A percentile compares a stretch with the other conserved stretches of the same genome.
These are phyloP conservation scores for Sebastes cheni DNA, from an alignment of 2,797 vertebrate species.

Conservation along the genomic window DNA sequence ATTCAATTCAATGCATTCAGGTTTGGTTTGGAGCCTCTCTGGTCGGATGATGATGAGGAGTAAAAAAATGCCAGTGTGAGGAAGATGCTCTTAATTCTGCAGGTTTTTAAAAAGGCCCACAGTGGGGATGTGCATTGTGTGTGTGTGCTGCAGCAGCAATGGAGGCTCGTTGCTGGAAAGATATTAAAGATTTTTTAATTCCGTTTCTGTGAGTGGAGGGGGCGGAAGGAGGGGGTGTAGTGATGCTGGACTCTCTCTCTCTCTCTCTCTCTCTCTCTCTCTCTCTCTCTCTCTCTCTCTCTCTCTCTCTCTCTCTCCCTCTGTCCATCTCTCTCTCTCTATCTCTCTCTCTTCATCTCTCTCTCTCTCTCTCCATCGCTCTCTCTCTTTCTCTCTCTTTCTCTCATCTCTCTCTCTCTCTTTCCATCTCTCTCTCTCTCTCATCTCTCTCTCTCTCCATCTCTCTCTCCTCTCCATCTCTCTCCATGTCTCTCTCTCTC, in stretches of 20 bases:
- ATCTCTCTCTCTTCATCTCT: background rate
- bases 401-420: background rate
- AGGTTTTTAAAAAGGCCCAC: slow-evolving; percentile 31
- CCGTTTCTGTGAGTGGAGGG: slow-evolving; percentile 63
- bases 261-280: background rate
- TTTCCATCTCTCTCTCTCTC: background rate
- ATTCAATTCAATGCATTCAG: slow-evolving; percentile 32
- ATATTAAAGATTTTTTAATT: slow-evolving; percentile 72
- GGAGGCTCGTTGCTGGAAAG: slow-evolving; percentile 63
- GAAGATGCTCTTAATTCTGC: slow-evolving; percentile 45
- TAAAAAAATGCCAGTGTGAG: slow-evolving; percentile 10
- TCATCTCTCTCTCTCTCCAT: slow-evolving; percentile 30
- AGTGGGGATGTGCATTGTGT: background rate
- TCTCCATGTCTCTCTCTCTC: slow-evolving; percentile 25
- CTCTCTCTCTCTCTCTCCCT: background rate
- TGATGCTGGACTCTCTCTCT: slow-evolving; percentile 33
- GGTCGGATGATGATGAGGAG: slow-evolving; percentile 28
- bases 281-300: background rate
- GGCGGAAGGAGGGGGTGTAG: slow-evolving; percentile 58
- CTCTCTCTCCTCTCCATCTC: background rate
- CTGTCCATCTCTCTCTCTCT: accelerated
- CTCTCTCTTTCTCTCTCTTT: background rate
- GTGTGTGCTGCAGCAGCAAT: slow-evolving; percentile 62
- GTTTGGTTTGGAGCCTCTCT: slow-evolving; percentile 9
- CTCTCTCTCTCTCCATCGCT: slow-evolving; percentile 2